A percentile compares a stretch with the other conserved stretches of the same genome.
Evolutionary conservation across 2,888 invertebrate genomes (phyloP).

Genomic region (Sinhomidia bicolor): DNA sequence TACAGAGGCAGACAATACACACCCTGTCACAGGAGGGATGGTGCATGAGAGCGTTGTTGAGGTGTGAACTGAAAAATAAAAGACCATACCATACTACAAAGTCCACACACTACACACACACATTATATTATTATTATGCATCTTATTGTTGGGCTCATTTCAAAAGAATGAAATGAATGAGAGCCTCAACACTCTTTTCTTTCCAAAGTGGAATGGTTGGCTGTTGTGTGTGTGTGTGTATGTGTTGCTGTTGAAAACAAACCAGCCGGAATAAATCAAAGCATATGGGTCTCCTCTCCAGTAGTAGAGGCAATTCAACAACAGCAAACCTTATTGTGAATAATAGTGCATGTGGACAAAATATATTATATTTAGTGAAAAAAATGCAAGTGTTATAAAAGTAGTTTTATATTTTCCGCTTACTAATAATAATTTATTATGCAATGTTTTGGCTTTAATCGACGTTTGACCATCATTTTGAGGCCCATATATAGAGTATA

Average conservation of each 20-base stretch:
- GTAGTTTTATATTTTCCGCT: too few relatives aligned
- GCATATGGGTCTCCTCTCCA: slow-evolving; percentile 58
- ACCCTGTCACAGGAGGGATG: slow-evolving; percentile 66
- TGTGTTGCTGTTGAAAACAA: slow-evolving; percentile 64
- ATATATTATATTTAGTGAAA: too few relatives aligned
- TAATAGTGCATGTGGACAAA: too few relatives aligned
- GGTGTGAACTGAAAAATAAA: slow-evolving; percentile 68
- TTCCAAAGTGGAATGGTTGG: slow-evolving; percentile 30
- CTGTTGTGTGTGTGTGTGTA: too few relatives aligned
- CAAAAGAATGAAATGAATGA: slow-evolving; percentile 35
- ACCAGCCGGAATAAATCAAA: slow-evolving; percentile 72
- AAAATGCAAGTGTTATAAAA: too few relatives aligned
- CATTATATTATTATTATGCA: background rate
- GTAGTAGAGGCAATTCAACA: background rate
- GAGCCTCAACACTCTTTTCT: slow-evolving; percentile 3
- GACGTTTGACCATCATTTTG: background rate
- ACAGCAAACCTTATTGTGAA: background rate
- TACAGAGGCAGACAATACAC: slow-evolving; percentile 58
- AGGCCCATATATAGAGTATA: background rate
- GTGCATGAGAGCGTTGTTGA: slow-evolving; percentile 60
- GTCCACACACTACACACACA: too few relatives aligned
- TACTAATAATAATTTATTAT: background rate
- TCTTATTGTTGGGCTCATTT: background rate
- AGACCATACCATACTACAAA: slow-evolving; percentile 44
- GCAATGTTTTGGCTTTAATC: background rate